These are phyloP conservation scores for Galerucella pusilla DNA, from an alignment of 2,888 invertebrate genomes.

Conservation along the genomic window DNA sequence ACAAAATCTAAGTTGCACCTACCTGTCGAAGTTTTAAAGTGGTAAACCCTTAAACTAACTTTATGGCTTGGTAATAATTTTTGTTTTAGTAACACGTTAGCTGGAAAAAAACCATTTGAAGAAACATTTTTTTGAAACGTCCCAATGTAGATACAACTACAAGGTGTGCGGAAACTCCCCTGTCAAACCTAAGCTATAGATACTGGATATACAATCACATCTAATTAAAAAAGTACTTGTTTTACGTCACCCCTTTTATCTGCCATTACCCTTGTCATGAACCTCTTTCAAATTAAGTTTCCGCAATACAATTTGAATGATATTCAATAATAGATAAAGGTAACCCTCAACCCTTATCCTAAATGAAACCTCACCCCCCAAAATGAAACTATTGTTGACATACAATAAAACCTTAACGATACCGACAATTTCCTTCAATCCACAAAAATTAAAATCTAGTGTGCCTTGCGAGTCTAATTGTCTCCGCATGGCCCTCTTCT, in stretches of 20 bases:
- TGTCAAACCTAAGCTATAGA: no score
- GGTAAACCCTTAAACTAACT: no score
- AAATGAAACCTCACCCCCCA: slow-evolving; percentile 22
- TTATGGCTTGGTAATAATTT: no score
- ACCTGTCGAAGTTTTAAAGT: no score
- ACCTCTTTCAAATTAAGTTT: neutral
- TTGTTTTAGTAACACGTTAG: no score
- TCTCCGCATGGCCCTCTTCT: slow-evolving; percentile 26
- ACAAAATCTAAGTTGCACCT: no score
- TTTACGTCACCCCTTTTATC: neutral
- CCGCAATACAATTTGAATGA: neutral
- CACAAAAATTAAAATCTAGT: slow-evolving; percentile 33
- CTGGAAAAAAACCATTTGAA: no score
- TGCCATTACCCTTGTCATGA: neutral
- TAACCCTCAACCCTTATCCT: slow-evolving; percentile 25
- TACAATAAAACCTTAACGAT: slow-evolving; percentile 36
- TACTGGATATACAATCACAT: no score
- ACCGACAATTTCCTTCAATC: slow-evolving; percentile 29
- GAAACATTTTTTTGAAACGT: no score
- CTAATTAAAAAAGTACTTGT: neutral
- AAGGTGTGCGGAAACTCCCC: no score
- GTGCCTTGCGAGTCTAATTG: slow-evolving; percentile 31
- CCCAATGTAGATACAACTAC: no score
- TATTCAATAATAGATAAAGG: slow-evolving; percentile 23
- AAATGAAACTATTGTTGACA: slow-evolving; percentile 30